These are phyloP conservation scores for Kradibia gibbosae DNA, from an alignment of 1,140 invertebrate genomes.

Conservation along the genomic window DNA sequence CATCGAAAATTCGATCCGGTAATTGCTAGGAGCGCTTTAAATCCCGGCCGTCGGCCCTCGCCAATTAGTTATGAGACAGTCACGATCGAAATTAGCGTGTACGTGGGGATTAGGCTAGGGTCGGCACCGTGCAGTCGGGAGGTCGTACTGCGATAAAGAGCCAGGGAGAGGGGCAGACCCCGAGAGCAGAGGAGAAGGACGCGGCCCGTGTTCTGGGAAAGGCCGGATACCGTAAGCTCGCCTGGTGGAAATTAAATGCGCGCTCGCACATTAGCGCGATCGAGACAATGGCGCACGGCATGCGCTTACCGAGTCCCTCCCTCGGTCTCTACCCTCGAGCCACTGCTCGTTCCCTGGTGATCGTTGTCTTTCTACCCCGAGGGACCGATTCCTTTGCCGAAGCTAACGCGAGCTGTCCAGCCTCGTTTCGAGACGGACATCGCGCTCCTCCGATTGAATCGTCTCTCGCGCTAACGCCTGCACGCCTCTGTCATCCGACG, in stretches of 20 bases:
- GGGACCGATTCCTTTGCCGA: not conserved
- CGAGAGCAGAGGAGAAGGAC: not conserved
- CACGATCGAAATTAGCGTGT: constrained; percentile 9
- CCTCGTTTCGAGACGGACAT: not conserved
- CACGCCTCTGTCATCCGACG: not conserved
- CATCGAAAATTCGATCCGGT: constrained; percentile 26
- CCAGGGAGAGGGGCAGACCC: not conserved
- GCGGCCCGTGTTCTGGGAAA: constrained; percentile 17
- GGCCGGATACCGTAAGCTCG: constrained; percentile 15
- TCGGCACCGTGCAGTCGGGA: too few species aligned
- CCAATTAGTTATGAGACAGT: constrained; percentile 36
- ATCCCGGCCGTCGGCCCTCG: not conserved
- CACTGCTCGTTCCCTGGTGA: not conserved
- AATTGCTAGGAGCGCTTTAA: constrained; percentile 2
- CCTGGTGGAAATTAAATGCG: constrained; percentile 35
- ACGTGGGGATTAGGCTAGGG: too few species aligned
- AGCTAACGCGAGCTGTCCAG: not conserved
- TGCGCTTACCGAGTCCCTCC: not conserved
- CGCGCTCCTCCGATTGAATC: not conserved
- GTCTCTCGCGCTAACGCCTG: not conserved
- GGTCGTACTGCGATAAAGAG: too few species aligned
- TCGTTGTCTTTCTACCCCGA: not conserved
- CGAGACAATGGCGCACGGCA: constrained; percentile 32
- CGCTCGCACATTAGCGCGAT: constrained; percentile 28
- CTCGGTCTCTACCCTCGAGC: too few species aligned